Percentiles rank a stretch among this genome's conserved stretches.
Conservation (phyloP, 2,113 vertebrate species). For the Potamarius usumacintae region DNA sequence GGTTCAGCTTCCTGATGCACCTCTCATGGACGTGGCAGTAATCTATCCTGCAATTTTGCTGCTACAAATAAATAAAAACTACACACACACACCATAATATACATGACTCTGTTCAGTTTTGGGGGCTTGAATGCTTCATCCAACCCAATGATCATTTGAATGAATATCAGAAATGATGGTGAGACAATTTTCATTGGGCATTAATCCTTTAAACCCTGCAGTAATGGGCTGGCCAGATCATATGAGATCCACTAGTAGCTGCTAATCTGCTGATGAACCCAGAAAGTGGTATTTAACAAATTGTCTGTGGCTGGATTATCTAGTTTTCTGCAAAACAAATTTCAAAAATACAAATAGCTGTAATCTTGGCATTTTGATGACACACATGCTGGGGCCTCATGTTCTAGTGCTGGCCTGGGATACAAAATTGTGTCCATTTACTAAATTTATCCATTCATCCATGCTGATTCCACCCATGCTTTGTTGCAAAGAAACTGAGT, state of each 20-base stretch:
- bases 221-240: constrained; percentile 76
- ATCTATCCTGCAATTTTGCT: constrained; percentile 20
- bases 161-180: constrained; percentile 52
- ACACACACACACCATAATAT: constrained; percentile 19
- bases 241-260: constrained; percentile 76
- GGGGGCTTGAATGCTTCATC: constrained; percentile 16
- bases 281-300: constrained; percentile 75
- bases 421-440: too few species aligned
- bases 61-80: neutral
- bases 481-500: constrained; percentile 30
- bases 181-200: constrained; percentile 62
- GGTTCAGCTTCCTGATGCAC: constrained; percentile 1
- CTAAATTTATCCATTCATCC: neutral
- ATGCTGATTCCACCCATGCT: constrained; percentile 41
- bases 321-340: constrained; percentile 63
- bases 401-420: constrained; percentile 11
- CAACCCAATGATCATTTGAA: constrained; percentile 24
- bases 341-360: constrained; percentile 56
- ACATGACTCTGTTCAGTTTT: neutral
- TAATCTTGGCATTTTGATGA: constrained; percentile 50
- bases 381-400: constrained; percentile 49
- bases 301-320: constrained; percentile 75
- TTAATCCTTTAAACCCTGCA: constrained; percentile 79
- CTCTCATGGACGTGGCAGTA: constrained; percentile 15
- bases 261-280: constrained; percentile 77